Conservation (phyloP, 2,797 vertebrate genomes). For the Ctenopoma multispine region DNA sequence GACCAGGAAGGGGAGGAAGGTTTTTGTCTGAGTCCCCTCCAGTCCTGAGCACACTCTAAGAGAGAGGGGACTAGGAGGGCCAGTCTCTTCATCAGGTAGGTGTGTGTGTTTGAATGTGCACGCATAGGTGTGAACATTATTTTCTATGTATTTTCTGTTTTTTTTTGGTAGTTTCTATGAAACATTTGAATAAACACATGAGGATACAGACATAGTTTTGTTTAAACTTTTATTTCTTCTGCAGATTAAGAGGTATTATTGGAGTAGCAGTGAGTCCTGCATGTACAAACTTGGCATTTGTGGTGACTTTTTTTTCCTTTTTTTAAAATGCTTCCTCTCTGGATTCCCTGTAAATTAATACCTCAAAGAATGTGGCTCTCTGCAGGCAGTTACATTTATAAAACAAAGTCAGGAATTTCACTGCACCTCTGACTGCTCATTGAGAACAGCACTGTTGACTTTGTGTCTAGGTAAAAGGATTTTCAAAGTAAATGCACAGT, state of each 20-base stretch:
- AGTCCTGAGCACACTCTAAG: conserved; percentile 65
- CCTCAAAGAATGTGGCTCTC: conserved; percentile 63
- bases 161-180: conserved; percentile 11
- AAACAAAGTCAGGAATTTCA: conserved; percentile 24
- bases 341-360: conserved; percentile 58
- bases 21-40: conserved; percentile 66
- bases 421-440: background rate
- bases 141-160: no score
- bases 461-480: background rate
- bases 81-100: conserved; percentile 78
- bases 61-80: conserved; percentile 69
- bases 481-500: background rate
- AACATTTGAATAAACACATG: conserved; percentile 44
- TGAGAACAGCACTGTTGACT: background rate
- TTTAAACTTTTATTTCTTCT: background rate
- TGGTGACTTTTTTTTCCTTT: conserved; percentile 8
- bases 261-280: conserved; percentile 8
- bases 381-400: conserved; percentile 39
- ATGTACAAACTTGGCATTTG: conserved; percentile 54
- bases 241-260: conserved; percentile 15
- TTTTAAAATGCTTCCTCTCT: conserved; percentile 45
- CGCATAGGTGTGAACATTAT: conserved; percentile 30
- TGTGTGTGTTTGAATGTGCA: conserved; percentile 19
- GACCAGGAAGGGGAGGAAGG: conserved; percentile 51
- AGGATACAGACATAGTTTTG: conserved; percentile 18